Evolutionary conservation across 2,888 invertebrate species (phyloP), one percentile per base, ranked within the genome.

Genomic region (Melipona beecheii): DNA sequence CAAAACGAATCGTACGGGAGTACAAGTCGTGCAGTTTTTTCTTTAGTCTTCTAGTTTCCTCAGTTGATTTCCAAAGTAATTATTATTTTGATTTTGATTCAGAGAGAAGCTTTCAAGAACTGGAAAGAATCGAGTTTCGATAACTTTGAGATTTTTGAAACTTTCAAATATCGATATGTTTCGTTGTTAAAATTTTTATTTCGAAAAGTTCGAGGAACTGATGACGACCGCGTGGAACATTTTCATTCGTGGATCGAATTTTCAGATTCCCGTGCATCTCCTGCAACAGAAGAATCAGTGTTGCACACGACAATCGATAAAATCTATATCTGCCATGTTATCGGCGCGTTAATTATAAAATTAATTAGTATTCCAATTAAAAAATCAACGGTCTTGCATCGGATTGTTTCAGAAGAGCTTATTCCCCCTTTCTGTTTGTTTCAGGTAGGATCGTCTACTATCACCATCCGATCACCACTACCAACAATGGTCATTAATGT

Each of bases 351-450:
- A 56, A 56, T 56, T 56, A 56, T n/a, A n/a, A 13, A n/a, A n/a
- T 56, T n/a, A 56, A 56, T n/a, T 15, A 15, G 13, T 15, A n/a
- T n/a, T 4, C 24, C 0, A n/a, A 58, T 58, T 1, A 58, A 15
- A 58, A n/a, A 13, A 5, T 15, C n/a, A 58, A 58, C 5, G 15
- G 2, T 58, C 24, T 58, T 4, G 2, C 15, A 15, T n/a, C 5
- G n/a, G n/a, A 56, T 58, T 58, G n/a, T 24, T 15, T 43, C 0
- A n/a, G 13, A 13, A 15, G 31, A 31, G 27, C 13, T 43, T 11
- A 13, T 56, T 79, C 65, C 13, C 52, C 3, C 2, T 69, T 43
- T 79, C n/a, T 84, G 84, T 84, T 84, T 84, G 84, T 84, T 84
- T 27, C 84, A 84, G 84, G 84, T 84, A 79, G 3, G 75, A 19